Evolutionary conservation across 2,888 invertebrate genomes (phyloP).

Genomic region (Rhodophaea formosa): DNA sequence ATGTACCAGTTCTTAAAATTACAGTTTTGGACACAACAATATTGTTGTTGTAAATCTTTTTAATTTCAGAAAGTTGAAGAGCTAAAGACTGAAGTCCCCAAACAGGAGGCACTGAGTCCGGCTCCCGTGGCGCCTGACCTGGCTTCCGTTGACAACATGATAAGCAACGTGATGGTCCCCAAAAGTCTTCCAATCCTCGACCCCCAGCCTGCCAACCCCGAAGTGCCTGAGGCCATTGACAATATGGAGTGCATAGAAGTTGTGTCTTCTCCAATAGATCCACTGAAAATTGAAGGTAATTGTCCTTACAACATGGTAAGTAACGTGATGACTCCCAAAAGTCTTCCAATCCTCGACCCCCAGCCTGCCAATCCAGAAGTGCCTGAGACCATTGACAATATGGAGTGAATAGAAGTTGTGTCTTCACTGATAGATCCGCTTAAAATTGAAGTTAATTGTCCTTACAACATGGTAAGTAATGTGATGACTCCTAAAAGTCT

Average conservation of each 20-base stretch:
- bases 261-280: not conserved
- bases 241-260: not conserved
- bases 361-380: no score
- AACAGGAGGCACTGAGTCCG: constrained; percentile 1
- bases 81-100: not conserved
- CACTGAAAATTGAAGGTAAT: not conserved
- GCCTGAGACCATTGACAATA: no score
- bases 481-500: constrained; percentile 25
- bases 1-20: no score
- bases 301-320: not conserved
- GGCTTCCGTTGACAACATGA: constrained; percentile 16
- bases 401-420: no score
- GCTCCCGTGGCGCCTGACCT: constrained; percentile 16
- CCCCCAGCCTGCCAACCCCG: constrained; percentile 16
- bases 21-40: no score
- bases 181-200: constrained; percentile 36
- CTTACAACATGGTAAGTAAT: constrained; percentile 14
- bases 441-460: no score
- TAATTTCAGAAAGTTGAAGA: not conserved
- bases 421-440: no score
- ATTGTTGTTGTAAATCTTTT: not conserved
- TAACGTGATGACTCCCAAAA: no score
- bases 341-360: no score
- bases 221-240: not conserved
- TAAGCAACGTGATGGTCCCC: constrained; percentile 16